Conservation (phyloP, 2,888 invertebrate species). For the Minunthozetes semirufus region DNA sequence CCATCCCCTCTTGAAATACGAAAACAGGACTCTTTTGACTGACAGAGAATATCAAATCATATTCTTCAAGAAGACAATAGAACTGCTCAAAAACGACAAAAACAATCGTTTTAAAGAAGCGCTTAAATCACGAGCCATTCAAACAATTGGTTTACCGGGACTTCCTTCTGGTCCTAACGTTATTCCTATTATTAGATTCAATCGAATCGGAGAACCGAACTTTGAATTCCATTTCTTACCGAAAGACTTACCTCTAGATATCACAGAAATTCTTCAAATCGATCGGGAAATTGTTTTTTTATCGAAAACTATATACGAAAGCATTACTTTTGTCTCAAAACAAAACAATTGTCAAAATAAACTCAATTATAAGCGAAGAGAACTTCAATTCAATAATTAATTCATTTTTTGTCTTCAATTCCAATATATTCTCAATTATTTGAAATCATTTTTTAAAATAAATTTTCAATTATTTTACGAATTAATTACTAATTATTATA, state of each 20-base stretch:
- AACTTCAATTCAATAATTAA: background rate
- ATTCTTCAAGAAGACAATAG: background rate
- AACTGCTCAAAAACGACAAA: slow-evolving; percentile 1
- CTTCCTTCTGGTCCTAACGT: background rate
- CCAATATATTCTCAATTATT: background rate
- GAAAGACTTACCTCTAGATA: background rate
- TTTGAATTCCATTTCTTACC: background rate
- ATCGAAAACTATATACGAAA: background rate
- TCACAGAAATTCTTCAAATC: background rate
- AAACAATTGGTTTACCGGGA: background rate
- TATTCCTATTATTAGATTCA: background rate
- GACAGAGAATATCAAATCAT: background rate
- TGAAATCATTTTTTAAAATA: background rate
- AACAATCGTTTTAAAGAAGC: background rate
- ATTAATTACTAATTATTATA: too few relatives aligned
- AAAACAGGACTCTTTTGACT: background rate
- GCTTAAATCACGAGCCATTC: background rate
- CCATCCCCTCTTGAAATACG: background rate
- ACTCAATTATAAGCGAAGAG: background rate
- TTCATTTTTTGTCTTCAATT: background rate
- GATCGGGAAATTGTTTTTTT: background rate
- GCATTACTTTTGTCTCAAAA: background rate
- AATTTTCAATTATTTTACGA: background rate
- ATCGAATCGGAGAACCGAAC: background rate
- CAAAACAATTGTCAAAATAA: background rate